Evolutionary conservation across 2,113 vertebrate genomes (phyloP).

Genomic region (Passerina amoena): DNA sequence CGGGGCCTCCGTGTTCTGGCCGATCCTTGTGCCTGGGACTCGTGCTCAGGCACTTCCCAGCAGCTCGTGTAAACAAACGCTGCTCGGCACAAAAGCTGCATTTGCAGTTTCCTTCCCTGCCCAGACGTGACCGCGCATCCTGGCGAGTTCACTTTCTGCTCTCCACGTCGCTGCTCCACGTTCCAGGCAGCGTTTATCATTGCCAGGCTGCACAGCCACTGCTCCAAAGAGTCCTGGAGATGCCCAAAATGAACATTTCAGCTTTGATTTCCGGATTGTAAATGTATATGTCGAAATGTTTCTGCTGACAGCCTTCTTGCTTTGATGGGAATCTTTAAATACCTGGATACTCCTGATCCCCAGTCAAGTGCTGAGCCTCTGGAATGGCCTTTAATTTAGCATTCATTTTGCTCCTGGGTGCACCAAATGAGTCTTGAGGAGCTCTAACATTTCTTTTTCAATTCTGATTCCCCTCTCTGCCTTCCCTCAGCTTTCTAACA

Average conservation of each 20-base stretch:
- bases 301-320: background rate
- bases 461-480: background rate
- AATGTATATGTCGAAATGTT: background rate
- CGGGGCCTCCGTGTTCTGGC: background rate
- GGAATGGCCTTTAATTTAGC: background rate
- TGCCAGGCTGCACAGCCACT: background rate
- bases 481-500: background rate
- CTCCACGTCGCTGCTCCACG: background rate
- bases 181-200: background rate
- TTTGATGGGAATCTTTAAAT: background rate
- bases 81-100: background rate
- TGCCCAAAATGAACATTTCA: background rate
- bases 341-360: background rate
- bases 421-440: background rate
- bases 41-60: background rate
- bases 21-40: fast-evolving
- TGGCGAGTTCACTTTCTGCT: background rate
- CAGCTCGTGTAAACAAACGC: background rate
- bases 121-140: background rate
- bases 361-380: background rate
- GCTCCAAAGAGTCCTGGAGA: background rate
- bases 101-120: background rate
- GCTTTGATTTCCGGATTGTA: background rate
- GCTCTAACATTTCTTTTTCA: background rate
- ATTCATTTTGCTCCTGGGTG: background rate